Evolutionary conservation across 2,888 invertebrate genomes (phyloP).

Genomic region (Trilocha varians): DNA sequence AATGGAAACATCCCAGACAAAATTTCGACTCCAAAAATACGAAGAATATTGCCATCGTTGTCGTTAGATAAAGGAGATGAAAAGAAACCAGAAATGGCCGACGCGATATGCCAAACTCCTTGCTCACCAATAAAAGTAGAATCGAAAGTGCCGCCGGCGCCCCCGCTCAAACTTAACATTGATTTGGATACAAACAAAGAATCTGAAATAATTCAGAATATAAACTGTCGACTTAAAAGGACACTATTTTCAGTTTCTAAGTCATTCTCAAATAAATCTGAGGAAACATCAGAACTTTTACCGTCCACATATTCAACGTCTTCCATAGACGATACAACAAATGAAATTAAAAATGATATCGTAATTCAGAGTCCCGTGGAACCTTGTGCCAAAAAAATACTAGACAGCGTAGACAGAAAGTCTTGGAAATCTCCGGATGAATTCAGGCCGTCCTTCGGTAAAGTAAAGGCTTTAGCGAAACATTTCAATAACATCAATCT

Average conservation of each 20-base stretch:
- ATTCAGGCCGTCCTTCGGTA: slow-evolving; percentile 77
- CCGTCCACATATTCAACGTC: slow-evolving; percentile 50
- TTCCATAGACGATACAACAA: slow-evolving; percentile 38
- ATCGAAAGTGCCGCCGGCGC: slow-evolving; percentile 15
- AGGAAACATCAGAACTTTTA: slow-evolving; percentile 38
- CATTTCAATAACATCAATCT: slow-evolving; percentile 76
- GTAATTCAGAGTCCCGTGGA: slow-evolving; percentile 31
- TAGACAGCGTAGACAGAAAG: slow-evolving; percentile 59
- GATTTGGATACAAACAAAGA: slow-evolving; percentile 42
- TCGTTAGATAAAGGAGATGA: slow-evolving; percentile 52
- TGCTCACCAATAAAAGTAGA: slow-evolving; percentile 32
- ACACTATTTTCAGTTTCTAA: slow-evolving; percentile 47
- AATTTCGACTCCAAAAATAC: slow-evolving; percentile 52
- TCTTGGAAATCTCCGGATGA: slow-evolving; percentile 82
- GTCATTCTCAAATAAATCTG: slow-evolving; percentile 48
- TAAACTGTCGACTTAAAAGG: slow-evolving; percentile 47
- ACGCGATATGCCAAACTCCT: slow-evolving; percentile 56
- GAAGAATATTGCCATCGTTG: slow-evolving; percentile 57
- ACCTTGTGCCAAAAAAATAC: slow-evolving; percentile 41
- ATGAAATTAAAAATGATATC: slow-evolving; percentile 16
- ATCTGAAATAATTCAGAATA: slow-evolving; percentile 33
- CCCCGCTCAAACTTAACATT: slow-evolving; percentile 33
- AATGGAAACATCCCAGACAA: slow-evolving; percentile 39
- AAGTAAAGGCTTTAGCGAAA: slow-evolving; percentile 80
- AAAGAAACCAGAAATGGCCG: slow-evolving; percentile 41